Conservation (phyloP, 37 sponge, comb jelly and placozoan species). For the Petrosia ficiformis region DNA sequence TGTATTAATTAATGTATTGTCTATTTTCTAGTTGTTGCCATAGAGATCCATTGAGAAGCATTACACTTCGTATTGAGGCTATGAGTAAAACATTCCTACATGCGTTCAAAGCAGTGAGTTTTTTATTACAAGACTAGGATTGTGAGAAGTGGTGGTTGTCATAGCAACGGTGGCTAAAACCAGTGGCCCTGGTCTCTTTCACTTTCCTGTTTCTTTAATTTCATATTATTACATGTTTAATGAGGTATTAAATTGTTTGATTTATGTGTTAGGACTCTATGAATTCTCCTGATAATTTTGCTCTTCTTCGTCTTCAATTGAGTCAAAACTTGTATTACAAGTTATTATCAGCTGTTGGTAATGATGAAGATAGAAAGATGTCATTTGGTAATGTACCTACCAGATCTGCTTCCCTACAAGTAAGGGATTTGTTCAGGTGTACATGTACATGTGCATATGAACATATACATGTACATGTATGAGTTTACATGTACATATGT, state of each 20-base stretch:
- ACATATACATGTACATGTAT: slow-evolving; percentile 9
- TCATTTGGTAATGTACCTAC: background rate
- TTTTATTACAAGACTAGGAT: too few relatives aligned
- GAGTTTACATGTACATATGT: background rate
- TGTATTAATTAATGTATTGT: too few relatives aligned
- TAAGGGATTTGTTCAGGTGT: background rate
- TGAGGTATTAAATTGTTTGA: background rate
- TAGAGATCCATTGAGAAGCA: background rate
- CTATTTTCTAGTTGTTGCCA: background rate
- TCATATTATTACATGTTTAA: background rate
- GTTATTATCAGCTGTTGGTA: slow-evolving; percentile 43
- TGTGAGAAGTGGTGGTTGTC: too few relatives aligned
- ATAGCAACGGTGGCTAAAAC: too few relatives aligned
- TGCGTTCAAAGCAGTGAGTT: background rate
- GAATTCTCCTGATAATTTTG: slow-evolving; percentile 36
- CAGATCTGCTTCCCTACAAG: slow-evolving; percentile 32
- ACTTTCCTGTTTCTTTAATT: background rate
- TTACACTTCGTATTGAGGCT: background rate
- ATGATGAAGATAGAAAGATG: slow-evolving; percentile 48
- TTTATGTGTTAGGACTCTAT: slow-evolving; percentile 6
- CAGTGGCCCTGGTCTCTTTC: too few relatives aligned
- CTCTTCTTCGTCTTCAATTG: slow-evolving; percentile 32
- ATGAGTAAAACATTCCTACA: background rate
- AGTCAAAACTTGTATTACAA: slow-evolving; percentile 55
- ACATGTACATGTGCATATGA: background rate